phyloP scores from a whole-genome alignment of 2,888 invertebrate genomes.

The Drymonia ruficornis region DNA sequence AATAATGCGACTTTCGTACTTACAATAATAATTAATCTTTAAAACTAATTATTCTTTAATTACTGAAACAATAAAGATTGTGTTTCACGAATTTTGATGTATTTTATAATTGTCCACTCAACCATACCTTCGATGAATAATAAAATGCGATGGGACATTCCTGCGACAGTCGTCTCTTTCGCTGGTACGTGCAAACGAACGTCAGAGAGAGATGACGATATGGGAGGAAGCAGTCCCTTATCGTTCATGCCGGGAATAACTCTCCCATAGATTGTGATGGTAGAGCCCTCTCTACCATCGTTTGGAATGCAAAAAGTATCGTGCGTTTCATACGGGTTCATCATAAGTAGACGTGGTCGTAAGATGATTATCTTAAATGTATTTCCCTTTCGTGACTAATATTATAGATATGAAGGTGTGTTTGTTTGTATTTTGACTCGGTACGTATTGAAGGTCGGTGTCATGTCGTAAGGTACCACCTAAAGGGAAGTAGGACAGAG shows the following conservation, averaged over 20 bases:
- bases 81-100: constrained; percentile 15
- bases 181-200: constrained; percentile 7
- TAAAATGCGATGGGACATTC: constrained; percentile 77
- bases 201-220: constrained; percentile 46
- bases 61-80: background rate
- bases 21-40: no score
- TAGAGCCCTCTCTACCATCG: constrained; percentile 46
- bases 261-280: constrained; percentile 77
- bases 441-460: no score
- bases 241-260: constrained; percentile 81
- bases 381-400: no score
- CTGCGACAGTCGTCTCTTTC: constrained; percentile 46
- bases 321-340: constrained; percentile 28
- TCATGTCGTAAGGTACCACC: no score
- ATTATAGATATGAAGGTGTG: no score
- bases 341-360: constrained; percentile 35
- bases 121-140: constrained; percentile 70
- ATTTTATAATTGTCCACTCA: constrained; percentile 39
- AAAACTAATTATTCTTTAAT: background rate
- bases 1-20: no score
- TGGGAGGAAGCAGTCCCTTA: constrained; percentile 69
- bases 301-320: constrained; percentile 68
- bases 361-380: background rate
- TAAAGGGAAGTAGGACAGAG: no score
- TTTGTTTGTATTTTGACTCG: no score